A percentile compares a stretch with the other conserved stretches of the same genome.
Conservation (phyloP, 2,797 vertebrate genomes). For the Enteromius thamalakanensis region DNA sequence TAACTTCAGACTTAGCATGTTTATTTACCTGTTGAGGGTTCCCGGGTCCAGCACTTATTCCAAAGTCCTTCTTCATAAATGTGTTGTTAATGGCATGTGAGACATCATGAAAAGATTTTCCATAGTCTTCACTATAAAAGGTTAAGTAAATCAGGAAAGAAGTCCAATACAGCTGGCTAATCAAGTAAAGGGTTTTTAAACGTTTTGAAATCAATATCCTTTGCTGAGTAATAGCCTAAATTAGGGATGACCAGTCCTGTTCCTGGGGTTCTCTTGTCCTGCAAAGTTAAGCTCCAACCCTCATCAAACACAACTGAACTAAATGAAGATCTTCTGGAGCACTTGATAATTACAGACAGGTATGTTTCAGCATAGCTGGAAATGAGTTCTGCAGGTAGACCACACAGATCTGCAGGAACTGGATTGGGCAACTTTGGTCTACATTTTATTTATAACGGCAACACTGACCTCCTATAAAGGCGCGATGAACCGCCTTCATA, state of each 20-base stretch:
- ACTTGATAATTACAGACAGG: neutral
- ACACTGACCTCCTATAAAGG: constrained; percentile 80
- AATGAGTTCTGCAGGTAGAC: neutral
- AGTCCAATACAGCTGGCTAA: neutral
- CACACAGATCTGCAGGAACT: neutral
- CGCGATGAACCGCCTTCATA: constrained; percentile 74
- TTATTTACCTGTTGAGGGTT: constrained; percentile 71
- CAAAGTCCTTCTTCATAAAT: constrained; percentile 82
- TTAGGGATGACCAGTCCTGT: neutral
- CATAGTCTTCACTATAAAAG: constrained; percentile 76
- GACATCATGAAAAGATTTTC: constrained; percentile 82
- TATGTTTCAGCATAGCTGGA: neutral
- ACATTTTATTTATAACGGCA: neutral
- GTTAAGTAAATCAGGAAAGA: constrained; percentile 24
- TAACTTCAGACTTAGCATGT: constrained; percentile 38
- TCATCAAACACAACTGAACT: neutral
- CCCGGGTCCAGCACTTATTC: constrained; percentile 79
- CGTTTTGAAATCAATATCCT: neutral
- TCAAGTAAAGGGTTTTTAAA: neutral
- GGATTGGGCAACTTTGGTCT: neutral
- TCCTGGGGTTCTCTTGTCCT: neutral
- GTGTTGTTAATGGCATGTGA: constrained; percentile 78
- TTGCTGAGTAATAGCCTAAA: neutral
- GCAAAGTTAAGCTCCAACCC: neutral
- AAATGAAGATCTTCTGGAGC: neutral